A percentile compares a stretch with the other conserved stretches of the same genome.
phyloP scores from a whole-genome alignment of 2,113 vertebrate genomes.

The Merops nubicus region DNA sequence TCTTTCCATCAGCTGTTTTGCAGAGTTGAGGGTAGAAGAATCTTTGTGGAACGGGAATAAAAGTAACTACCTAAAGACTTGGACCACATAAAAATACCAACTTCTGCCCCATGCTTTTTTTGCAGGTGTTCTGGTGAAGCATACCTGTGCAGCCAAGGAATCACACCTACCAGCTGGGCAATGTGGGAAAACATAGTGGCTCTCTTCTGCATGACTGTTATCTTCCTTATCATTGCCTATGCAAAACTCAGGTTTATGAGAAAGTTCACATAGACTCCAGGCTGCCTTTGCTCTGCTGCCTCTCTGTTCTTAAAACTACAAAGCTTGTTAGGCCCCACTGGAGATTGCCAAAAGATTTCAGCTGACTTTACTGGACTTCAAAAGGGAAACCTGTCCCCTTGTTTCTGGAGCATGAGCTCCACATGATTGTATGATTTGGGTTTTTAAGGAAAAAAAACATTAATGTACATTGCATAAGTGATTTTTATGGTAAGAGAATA shows the following conservation, averaged over 20 bases:
- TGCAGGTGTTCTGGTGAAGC: slow-evolving; percentile 69
- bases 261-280: slow-evolving; percentile 63
- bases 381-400: neutral
- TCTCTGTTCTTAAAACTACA: neutral
- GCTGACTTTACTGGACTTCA: neutral
- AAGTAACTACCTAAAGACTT: neutral
- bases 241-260: slow-evolving; percentile 69
- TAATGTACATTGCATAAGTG: neutral
- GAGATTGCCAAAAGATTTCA: neutral
- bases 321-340: neutral
- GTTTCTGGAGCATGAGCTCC: neutral
- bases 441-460: slow-evolving; percentile 5
- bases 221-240: slow-evolving; percentile 70
- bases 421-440: neutral
- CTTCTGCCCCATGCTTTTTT: neutral
- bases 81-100: neutral
- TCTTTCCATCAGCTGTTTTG: neutral
- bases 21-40: neutral
- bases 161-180: slow-evolving; percentile 33
- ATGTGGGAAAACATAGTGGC: slow-evolving; percentile 74
- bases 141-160: slow-evolving; percentile 70
- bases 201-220: slow-evolving; percentile 67
- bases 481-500: neutral
- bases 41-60: neutral
- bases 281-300: neutral